A percentile compares a stretch with the other conserved stretches of the same genome.
These are phyloP conservation scores for Yponomeuta cagnagella DNA, from an alignment of 2,888 invertebrate species.

Conservation along the genomic window DNA sequence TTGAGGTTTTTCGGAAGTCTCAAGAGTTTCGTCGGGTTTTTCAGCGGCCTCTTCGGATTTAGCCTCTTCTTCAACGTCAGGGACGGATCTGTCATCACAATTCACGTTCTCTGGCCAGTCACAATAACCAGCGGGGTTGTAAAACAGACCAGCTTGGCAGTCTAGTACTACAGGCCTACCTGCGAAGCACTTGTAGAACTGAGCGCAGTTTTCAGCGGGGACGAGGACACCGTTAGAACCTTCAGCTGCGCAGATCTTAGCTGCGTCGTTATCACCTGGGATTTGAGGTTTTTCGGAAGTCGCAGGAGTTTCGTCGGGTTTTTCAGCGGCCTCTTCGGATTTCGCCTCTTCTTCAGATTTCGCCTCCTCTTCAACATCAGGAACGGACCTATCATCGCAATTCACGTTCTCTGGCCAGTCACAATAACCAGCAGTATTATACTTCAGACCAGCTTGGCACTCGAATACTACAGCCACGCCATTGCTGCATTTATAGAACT, in stretches of 20 bases:
- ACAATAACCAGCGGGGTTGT: conserved; percentile 65
- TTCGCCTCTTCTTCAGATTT: not conserved
- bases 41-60: not conserved
- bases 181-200: conserved; percentile 79
- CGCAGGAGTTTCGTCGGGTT: not conserved
- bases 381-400: conserved; percentile 42
- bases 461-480: conserved; percentile 30
- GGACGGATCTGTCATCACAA: conserved; percentile 42
- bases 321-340: not conserved
- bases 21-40: not conserved
- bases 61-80: not conserved
- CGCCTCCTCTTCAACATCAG: not conserved
- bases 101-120: conserved; percentile 75
- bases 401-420: conserved; percentile 75
- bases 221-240: conserved; percentile 68
- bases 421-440: conserved; percentile 27
- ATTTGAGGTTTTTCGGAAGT: not conserved
- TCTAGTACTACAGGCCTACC: conserved; percentile 67
- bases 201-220: conserved; percentile 70
- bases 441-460: not conserved
- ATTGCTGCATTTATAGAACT: conserved; percentile 79
- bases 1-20: not conserved
- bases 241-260: conserved; percentile 60
- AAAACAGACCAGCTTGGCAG: conserved; percentile 70
- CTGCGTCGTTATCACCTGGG: conserved; percentile 27